Evolutionary conservation across 92 coral and sea anemone genomes (phyloP), one percentile per base, ranked within the genome.

Genomic region (Epizoanthus rinbou): DNA sequence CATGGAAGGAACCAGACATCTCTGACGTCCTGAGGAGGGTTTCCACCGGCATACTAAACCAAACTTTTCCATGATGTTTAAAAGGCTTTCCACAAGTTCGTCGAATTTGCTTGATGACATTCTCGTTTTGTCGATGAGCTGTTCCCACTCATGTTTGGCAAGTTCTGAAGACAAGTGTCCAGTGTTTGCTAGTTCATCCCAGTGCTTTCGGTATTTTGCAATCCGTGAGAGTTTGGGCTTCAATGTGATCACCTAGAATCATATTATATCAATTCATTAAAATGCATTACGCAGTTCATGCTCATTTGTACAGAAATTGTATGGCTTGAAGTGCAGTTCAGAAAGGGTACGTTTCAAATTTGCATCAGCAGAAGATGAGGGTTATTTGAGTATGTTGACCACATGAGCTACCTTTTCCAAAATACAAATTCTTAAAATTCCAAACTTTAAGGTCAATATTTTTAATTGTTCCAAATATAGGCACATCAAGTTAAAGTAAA

Each of bases 1-100:
- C 76, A 72, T 72, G 76, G 76, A 72, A 47, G 76, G 76, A 11
- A 72, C 76, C 57, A 72, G 57, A 72, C 22, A 41, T 45, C 59
- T 72, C 59, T 47, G 58, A 37, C 14, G 57, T 22, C 57, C 53
- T 17, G 31, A 14, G 17, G 22, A 16, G 52, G 59, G 35, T 22
- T 47, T 60, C 76, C 37, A 72, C 76, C 76, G 57, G 57, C 76
- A 72, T 31, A 72, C 21, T 21, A 72, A 33, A 13, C 76, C 76
- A 47, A 72, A 72, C 76, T 47, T 72, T 57, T 72, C 76, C 76
- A 72, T 72, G 35, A 72, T 72, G 18, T n/a, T 41, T 18, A 72
- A 72, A 23, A 72, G 25, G 19, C 24, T 72, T 17, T 72, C 57
- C 53, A 72, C 76, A 7, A 57, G 22, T 21, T 72, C 76, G 14